Evolutionary conservation across 2,797 vertebrate species (phyloP), one percentile per base, ranked within the genome.

Genomic region (Ciconia nigra): DNA sequence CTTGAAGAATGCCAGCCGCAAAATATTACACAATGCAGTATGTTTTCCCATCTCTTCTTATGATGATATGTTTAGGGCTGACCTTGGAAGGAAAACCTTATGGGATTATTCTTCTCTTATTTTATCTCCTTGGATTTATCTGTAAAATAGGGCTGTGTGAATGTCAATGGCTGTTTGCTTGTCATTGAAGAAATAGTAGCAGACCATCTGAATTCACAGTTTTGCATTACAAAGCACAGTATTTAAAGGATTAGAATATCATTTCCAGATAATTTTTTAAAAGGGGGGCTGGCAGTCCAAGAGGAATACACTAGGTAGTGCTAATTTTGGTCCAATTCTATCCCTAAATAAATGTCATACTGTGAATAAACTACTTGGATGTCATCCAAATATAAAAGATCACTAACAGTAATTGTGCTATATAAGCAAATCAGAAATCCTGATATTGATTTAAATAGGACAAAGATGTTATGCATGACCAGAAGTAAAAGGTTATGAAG

Each of bases 161-260:
- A 92, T 74, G 49, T 65, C 69, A 94, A 1, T 24, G 26, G 11
- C 15, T 95, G 20, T 66, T 85, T 72, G 15, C 41, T 92, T 88
- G 85, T 90, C 85, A 73, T 20, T 82, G 87, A 62, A 74, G 42
- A n/a, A 85, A 61, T 18, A 57, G 33, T 35, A 61, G 42, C 44
- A 71, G 37, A 39, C 24, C 18, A 61, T 49, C 15, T 83, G 47
- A 90, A 90, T 82, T 79, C 76, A 70, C 7, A 85, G 37, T 47
- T 90, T 87, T 94, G 39, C 79, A 81, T 94, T 74, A 91, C 58
- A 94, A 92, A 95, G 28, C 46, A 66, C 15, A n/a, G 19, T 55
- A 82, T 91, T 95, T 95, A 94, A 90, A 93, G 65, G 61, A 77
- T 93, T 95, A 89, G 59, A 80, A 63, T 71, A 61, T 54, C 0